Percentiles rank a stretch among this genome's conserved stretches.
phyloP scores from a whole-genome alignment of 2,888 invertebrate species.

The Platerodrilus igneus region DNA sequence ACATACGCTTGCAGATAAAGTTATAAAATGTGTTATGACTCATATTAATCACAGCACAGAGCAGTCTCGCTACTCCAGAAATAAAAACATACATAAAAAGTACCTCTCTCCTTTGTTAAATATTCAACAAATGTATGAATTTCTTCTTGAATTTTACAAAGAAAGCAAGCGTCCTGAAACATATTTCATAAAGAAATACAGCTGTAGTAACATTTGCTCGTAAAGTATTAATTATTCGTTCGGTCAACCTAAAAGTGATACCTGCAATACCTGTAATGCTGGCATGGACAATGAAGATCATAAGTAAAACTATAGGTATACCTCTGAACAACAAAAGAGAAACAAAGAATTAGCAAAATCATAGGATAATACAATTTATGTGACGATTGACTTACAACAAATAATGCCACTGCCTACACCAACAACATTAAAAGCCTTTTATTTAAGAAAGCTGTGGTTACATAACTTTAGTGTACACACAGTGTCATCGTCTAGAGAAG shows the following conservation, averaged over 20 bases:
- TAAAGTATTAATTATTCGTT: conserved; percentile 7
- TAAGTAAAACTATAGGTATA: conserved; percentile 3
- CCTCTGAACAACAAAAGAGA: neutral
- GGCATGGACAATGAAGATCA: conserved; percentile 4
- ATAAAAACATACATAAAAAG: conserved; percentile 9
- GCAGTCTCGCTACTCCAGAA: conserved; percentile 6
- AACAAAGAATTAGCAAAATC: neutral
- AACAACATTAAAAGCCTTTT: conserved; percentile 5
- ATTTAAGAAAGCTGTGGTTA: conserved; percentile 7
- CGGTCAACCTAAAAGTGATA: conserved; percentile 8
- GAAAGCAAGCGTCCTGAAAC: conserved; percentile 4
- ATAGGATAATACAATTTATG: conserved; percentile 2
- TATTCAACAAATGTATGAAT: conserved; percentile 5
- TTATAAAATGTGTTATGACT: neutral
- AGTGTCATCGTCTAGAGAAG: neutral
- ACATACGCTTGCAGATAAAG: conserved; percentile 6
- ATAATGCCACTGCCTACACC: conserved; percentile 8
- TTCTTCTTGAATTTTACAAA: conserved; percentile 5
- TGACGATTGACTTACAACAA: conserved; percentile 5
- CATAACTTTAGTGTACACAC: conserved; percentile 4
- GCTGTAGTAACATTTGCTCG: conserved; percentile 5
- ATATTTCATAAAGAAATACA: conserved; percentile 3
- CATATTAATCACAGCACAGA: conserved; percentile 2
- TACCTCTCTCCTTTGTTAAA: conserved; percentile 10
- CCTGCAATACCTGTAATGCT: conserved; percentile 8